Evolutionary conservation across 2,888 invertebrate species (phyloP).

Genomic region (Coelopa pilipes): DNA sequence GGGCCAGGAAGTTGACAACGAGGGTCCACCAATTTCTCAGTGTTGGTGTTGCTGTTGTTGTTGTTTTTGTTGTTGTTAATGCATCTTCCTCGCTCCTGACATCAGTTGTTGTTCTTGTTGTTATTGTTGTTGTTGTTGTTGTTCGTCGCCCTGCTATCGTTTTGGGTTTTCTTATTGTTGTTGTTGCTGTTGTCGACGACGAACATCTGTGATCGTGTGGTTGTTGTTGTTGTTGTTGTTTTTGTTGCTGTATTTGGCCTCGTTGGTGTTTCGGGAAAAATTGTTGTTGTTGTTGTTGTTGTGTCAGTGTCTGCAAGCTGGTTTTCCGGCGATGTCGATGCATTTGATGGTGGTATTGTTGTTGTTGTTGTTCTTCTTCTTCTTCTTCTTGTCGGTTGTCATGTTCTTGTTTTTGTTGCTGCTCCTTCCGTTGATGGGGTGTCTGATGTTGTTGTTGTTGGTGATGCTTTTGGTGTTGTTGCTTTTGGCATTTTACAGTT

Average conservation of each 20-base stretch:
- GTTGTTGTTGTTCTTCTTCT: conserved; percentile 39
- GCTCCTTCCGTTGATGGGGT: conserved; percentile 25
- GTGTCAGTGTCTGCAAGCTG: background rate
- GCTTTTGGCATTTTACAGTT: conserved; percentile 28
- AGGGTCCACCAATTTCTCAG: too few relatives aligned
- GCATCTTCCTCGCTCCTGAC: conserved; percentile 20
- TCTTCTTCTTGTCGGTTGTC: conserved; percentile 38
- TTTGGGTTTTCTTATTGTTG: conserved; percentile 11
- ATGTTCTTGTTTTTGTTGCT: conserved; percentile 43
- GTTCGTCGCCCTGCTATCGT: too few relatives aligned
- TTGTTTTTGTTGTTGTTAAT: background rate
- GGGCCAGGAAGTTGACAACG: too few relatives aligned
- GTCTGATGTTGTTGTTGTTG: background rate
- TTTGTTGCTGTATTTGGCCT: conserved; percentile 18
- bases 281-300: background rate
- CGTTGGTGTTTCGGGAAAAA: conserved; percentile 23
- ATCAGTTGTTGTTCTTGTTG: conserved; percentile 22
- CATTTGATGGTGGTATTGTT: conserved; percentile 37
- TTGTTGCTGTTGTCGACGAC: conserved; percentile 22
- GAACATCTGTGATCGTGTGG: conserved; percentile 15
- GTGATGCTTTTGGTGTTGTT: conserved; percentile 39
- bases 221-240: background rate
- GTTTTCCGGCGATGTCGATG: background rate
- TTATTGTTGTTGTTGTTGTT: conserved; percentile 28
- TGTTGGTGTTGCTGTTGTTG: too few relatives aligned